These are phyloP conservation scores for Nebria brevicollis DNA, from an alignment of 2,888 invertebrate genomes.

Conservation along the genomic window DNA sequence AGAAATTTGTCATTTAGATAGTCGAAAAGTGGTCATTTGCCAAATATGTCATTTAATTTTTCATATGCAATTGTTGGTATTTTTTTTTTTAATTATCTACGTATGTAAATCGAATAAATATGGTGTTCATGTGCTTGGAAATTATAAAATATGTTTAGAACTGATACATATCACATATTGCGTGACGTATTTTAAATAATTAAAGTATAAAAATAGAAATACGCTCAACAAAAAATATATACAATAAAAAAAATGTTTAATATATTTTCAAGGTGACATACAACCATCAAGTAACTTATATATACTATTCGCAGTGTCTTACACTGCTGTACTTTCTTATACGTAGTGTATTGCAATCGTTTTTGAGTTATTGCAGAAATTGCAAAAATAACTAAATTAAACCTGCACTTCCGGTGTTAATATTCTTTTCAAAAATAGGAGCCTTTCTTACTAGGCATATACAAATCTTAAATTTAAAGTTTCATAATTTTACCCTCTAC, in stretches of 20 bases:
- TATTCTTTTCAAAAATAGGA: too few relatives aligned
- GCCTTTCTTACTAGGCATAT: too few relatives aligned
- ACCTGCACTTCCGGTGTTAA: too few relatives aligned
- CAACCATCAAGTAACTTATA: not conserved
- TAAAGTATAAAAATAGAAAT: conserved; percentile 39
- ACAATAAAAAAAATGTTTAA: conserved; percentile 27
- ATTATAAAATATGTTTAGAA: not conserved
- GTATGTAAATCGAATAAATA: too few relatives aligned
- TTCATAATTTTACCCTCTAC: too few relatives aligned
- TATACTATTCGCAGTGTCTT: not conserved
- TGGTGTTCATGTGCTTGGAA: not conserved
- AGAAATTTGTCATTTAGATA: not conserved
- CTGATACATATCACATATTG: not conserved
- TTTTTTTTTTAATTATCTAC: too few relatives aligned
- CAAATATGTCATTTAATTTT: not conserved
- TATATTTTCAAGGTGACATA: conserved; percentile 29
- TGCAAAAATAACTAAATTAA: too few relatives aligned
- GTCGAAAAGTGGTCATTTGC: not conserved
- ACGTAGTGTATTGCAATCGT: too few relatives aligned
- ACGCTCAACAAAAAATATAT: not conserved
- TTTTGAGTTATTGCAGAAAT: too few relatives aligned
- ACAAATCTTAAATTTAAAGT: too few relatives aligned
- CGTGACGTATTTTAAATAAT: conserved; percentile 40
- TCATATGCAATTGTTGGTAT: too few relatives aligned
- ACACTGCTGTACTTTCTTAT: too few relatives aligned